Evolutionary conservation across 1,140 invertebrate genomes (phyloP).

Genomic region (Diorhabda elongata): DNA sequence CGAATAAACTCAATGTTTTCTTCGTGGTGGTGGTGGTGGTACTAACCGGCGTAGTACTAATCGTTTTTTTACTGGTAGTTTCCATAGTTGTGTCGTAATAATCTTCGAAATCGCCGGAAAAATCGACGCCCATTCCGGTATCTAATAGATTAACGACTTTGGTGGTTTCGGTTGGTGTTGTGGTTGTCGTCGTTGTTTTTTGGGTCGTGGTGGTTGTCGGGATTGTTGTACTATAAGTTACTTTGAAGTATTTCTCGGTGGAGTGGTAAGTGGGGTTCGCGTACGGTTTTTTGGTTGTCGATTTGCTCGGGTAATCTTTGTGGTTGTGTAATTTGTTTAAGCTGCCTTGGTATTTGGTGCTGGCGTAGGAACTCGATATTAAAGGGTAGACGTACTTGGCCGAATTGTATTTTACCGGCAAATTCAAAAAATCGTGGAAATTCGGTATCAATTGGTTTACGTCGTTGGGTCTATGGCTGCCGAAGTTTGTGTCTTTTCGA

Average conservation of each 20-base stretch:
- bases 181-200: constrained; percentile 37
- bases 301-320: constrained; percentile 52
- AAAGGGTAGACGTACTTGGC: constrained; percentile 63
- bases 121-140: constrained; percentile 40
- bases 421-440: constrained; percentile 65
- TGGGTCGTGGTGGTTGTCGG: constrained; percentile 43
- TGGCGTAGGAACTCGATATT: constrained; percentile 68
- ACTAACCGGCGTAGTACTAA: constrained; percentile 15
- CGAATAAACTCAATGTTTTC: constrained; percentile 41
- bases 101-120: constrained; percentile 38
- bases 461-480: constrained; percentile 49
- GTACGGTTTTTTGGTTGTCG: constrained; percentile 45
- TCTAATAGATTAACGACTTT: constrained; percentile 32
- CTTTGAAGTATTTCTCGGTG: constrained; percentile 23
- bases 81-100: constrained; percentile 28
- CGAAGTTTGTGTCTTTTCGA: constrained; percentile 47
- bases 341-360: constrained; percentile 67
- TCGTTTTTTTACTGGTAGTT: neutral
- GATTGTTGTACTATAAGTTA: constrained; percentile 36
- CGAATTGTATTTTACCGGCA: constrained; percentile 64
- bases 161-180: constrained; percentile 36
- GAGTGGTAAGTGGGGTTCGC: constrained; percentile 40
- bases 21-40: constrained; percentile 36
- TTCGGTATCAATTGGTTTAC: constrained; percentile 57
- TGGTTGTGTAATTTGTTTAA: constrained; percentile 61